Evolutionary conservation across 2,797 vertebrate genomes (phyloP).

Genomic region (Rallus crepitans): DNA sequence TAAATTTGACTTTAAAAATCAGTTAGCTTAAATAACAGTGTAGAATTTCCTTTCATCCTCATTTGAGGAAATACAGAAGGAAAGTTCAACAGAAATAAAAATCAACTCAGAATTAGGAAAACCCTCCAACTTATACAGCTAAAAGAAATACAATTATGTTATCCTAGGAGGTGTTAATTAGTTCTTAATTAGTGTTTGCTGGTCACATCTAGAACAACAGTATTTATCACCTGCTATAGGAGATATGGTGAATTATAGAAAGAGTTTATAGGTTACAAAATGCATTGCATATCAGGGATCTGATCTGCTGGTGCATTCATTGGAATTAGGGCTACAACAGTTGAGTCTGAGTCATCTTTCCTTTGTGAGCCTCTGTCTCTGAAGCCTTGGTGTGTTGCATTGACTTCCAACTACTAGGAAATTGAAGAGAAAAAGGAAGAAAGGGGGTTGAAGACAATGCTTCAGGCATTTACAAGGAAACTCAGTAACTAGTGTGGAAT

Average conservation of each 20-base stretch:
- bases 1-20: not conserved
- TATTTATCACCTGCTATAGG: not conserved
- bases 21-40: not conserved
- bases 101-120: not conserved
- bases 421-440: not conserved
- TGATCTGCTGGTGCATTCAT: not conserved
- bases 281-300: not conserved
- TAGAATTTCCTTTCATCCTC: not conserved
- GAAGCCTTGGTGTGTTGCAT: not conserved
- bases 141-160: not conserved
- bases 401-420: not conserved
- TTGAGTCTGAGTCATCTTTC: not conserved
- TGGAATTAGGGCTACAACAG: not conserved
- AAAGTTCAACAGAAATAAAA: not conserved
- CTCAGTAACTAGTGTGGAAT: not conserved
- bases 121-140: not conserved
- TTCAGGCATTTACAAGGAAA: not conserved
- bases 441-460: not conserved
- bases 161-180: not conserved
- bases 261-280: not conserved
- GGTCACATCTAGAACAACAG: not conserved
- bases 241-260: not conserved
- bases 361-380: not conserved
- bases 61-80: not conserved
- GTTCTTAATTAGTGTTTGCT: not conserved